Conservation (phyloP, 2,888 invertebrate genomes). For the Agapostemon virescens region DNA sequence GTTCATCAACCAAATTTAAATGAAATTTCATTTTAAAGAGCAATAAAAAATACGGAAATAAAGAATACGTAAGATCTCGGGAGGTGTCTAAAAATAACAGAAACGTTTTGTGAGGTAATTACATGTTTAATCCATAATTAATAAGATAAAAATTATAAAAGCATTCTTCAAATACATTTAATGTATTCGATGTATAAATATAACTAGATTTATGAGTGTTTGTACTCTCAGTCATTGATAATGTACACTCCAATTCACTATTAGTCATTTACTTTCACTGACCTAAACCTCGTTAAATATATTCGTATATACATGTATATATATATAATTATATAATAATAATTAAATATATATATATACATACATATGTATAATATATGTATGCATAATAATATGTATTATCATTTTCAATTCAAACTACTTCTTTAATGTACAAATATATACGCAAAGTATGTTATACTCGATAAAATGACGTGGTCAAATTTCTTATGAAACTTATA, state of each 20-base stretch:
- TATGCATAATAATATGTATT: conserved; percentile 48
- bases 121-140: conserved; percentile 68
- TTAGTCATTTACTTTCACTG: conserved; percentile 63
- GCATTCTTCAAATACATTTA: conserved; percentile 74
- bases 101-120: conserved; percentile 56
- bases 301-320: conserved; percentile 28
- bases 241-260: conserved; percentile 72
- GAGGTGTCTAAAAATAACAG: conserved; percentile 32
- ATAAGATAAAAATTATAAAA: conserved; percentile 74
- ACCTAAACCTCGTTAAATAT: conserved; percentile 59
- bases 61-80: neutral
- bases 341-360: conserved; percentile 48
- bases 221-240: conserved; percentile 78
- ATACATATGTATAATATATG: conserved; percentile 37
- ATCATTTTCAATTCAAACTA: conserved; percentile 53
- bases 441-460: conserved; percentile 63
- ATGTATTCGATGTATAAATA: conserved; percentile 75
- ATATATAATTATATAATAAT: conserved; percentile 38
- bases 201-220: conserved; percentile 77
- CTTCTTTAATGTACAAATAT: conserved; percentile 65
- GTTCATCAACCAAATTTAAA: conserved; percentile 45
- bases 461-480: conserved; percentile 55
- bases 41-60: neutral
- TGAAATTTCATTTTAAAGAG: conserved; percentile 8
- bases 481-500: conserved; percentile 53